A percentile compares a stretch with the other conserved stretches of the same genome.
phyloP scores from a whole-genome alignment of 2,888 invertebrate species.

The Selenia dentaria region DNA sequence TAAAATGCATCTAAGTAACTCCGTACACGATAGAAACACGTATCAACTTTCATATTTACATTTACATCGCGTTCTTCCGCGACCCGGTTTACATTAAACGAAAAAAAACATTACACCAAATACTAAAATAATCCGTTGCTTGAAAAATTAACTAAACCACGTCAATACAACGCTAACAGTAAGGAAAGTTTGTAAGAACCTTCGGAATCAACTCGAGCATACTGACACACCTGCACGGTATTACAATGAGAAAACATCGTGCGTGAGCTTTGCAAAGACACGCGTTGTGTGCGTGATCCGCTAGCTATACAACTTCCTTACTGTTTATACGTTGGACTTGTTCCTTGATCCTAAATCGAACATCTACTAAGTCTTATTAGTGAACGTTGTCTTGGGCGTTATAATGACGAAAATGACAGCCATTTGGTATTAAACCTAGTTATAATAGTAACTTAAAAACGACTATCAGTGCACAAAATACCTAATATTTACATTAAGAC shows the following conservation, averaged over 20 bases:
- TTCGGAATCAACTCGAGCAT: too few species aligned
- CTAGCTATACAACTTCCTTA: background rate
- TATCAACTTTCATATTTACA: conserved; percentile 72
- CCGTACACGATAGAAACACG: conserved; percentile 65
- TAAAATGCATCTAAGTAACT: conserved; percentile 80
- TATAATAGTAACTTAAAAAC: conserved; percentile 66
- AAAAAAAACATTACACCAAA: conserved; percentile 46
- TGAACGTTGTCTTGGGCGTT: conserved; percentile 58
- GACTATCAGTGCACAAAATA: conserved; percentile 78
- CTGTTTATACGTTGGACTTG: conserved; percentile 35
- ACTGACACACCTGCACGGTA: too few species aligned
- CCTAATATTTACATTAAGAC: conserved; percentile 71
- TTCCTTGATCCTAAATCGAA: conserved; percentile 49
- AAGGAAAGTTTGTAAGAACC: background rate
- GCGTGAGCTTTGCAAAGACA: too few species aligned
- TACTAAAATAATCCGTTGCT: conserved; percentile 35
- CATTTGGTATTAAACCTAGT: conserved; percentile 66
- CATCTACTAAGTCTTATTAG: conserved; percentile 55
- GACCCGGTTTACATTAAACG: conserved; percentile 39
- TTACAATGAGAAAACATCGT: too few species aligned
- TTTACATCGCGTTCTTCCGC: conserved; percentile 49
- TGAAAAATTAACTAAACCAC: conserved; percentile 53
- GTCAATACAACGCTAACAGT: conserved; percentile 42
- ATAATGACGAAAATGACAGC: conserved; percentile 68
- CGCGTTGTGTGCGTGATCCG: too few species aligned